phyloP scores from a whole-genome alignment of 2,113 vertebrate genomes.

The Anolis carolinensis region DNA sequence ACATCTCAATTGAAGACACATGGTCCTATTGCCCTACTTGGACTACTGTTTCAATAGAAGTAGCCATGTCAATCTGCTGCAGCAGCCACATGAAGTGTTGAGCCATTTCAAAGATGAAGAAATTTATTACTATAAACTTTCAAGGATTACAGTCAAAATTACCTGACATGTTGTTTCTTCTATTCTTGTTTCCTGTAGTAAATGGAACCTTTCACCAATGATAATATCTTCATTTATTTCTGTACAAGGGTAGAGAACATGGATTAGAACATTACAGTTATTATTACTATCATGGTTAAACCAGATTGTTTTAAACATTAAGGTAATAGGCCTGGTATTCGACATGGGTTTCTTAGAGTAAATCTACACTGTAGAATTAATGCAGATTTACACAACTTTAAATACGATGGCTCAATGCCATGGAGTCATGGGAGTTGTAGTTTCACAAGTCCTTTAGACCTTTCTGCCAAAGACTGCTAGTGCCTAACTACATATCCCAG shows the following conservation, averaged over 20 bases:
- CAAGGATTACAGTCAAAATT: slow-evolving; percentile 2
- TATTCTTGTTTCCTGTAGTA: slow-evolving; percentile 65
- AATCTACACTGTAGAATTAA: no score
- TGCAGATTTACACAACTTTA: no score
- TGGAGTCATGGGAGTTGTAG: no score
- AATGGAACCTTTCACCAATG: slow-evolving; percentile 56
- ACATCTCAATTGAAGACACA: neutral
- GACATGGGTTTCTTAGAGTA: no score
- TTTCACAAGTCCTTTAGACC: no score
- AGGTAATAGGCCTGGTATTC: no score
- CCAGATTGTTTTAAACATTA: no score
- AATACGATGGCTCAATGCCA: no score
- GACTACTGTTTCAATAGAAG: neutral
- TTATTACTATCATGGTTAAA: neutral
- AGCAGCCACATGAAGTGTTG: neutral
- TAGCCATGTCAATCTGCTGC: neutral
- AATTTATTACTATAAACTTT: neutral
- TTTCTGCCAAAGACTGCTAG: no score
- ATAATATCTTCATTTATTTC: slow-evolving; percentile 67
- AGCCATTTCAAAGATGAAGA: neutral
- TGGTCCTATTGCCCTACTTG: neutral
- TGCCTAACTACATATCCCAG: no score
- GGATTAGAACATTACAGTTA: neutral
- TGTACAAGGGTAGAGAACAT: slow-evolving; percentile 8
- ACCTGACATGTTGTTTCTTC: slow-evolving; percentile 72